phyloP scores from a whole-genome alignment of 1,140 invertebrate genomes.

The Zelostemma sp. region DNA sequence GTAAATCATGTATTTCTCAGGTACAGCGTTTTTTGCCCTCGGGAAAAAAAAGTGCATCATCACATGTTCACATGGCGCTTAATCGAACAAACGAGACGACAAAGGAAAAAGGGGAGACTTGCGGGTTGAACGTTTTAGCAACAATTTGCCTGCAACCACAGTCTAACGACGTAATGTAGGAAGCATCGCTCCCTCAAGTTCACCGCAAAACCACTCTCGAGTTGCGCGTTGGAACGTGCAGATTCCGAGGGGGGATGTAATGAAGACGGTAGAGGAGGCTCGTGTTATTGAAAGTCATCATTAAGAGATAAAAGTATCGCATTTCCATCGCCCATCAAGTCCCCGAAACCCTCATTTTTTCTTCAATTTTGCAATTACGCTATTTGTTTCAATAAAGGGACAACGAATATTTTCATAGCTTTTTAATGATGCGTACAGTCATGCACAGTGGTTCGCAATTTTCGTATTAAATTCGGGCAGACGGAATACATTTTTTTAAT shows the following conservation, averaged over 20 bases:
- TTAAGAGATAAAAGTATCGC: background rate
- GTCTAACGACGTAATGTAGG: conserved; percentile 63
- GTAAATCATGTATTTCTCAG: too few species aligned
- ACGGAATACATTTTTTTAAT: too few species aligned
- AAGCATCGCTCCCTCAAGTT: conserved; percentile 62
- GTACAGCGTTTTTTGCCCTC: too few species aligned
- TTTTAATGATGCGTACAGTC: too few species aligned
- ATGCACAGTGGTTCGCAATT: too few species aligned
- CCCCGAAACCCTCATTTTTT: background rate
- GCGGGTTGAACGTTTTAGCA: conserved; percentile 62
- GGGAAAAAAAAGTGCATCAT: background rate
- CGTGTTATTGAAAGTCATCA: conserved; percentile 4
- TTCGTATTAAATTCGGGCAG: too few species aligned
- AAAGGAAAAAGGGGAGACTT: conserved; percentile 39
- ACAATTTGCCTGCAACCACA: conserved; percentile 66
- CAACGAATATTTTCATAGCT: too few species aligned
- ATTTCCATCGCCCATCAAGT: background rate
- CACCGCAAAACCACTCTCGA: conserved; percentile 44
- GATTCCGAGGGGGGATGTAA: conserved; percentile 3
- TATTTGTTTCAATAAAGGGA: background rate
- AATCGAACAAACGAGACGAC: conserved; percentile 47
- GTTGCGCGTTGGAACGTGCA: conserved; percentile 14
- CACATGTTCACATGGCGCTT: conserved; percentile 21
- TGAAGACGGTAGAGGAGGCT: conserved; percentile 4
- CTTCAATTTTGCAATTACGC: background rate